These are phyloP conservation scores for Parapristionchus giblindavisi DNA, from an alignment of 2,888 invertebrate genomes.

Conservation along the genomic window DNA sequence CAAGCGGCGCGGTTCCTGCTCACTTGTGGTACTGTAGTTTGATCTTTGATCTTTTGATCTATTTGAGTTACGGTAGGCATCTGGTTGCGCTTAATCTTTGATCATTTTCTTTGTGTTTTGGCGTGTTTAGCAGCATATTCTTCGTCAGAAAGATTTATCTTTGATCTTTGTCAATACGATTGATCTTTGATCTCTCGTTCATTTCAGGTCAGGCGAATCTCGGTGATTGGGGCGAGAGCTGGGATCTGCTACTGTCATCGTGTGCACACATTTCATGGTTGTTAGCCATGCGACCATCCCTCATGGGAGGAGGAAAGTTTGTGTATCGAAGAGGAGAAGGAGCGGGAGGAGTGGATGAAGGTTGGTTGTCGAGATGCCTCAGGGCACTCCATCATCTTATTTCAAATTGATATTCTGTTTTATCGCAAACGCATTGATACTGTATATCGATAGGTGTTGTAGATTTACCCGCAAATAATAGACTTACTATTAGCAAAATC, in stretches of 20 bases:
- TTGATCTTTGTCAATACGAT: too few relatives aligned
- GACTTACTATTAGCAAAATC: too few relatives aligned
- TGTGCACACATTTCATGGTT: slow-evolving; percentile 91
- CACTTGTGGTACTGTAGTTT: slow-evolving; percentile 82
- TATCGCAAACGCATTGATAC: too few relatives aligned
- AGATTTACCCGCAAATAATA: too few relatives aligned
- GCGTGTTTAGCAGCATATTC: too few relatives aligned
- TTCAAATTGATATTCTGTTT: not conserved
- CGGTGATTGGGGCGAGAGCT: slow-evolving; percentile 77
- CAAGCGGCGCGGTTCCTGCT: slow-evolving; percentile 93
- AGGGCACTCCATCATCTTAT: not conserved
- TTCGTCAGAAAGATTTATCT: too few relatives aligned
- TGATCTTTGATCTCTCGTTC: too few relatives aligned
- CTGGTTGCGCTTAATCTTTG: too few relatives aligned
- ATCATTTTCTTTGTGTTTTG: too few relatives aligned
- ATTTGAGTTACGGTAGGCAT: too few relatives aligned
- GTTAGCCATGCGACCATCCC: slow-evolving; percentile 84
- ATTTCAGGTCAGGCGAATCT: slow-evolving; percentile 31
- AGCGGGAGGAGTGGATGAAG: not conserved
- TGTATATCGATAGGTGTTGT: too few relatives aligned
- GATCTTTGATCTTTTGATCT: too few relatives aligned
- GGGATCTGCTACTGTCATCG: slow-evolving; percentile 94
- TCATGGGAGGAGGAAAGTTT: slow-evolving; percentile 71
- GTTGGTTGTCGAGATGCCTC: not conserved
- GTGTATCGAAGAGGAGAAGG: not conserved